These are phyloP conservation scores for Nemoura dubitans DNA, from an alignment of 2,888 invertebrate genomes.

Conservation along the genomic window DNA sequence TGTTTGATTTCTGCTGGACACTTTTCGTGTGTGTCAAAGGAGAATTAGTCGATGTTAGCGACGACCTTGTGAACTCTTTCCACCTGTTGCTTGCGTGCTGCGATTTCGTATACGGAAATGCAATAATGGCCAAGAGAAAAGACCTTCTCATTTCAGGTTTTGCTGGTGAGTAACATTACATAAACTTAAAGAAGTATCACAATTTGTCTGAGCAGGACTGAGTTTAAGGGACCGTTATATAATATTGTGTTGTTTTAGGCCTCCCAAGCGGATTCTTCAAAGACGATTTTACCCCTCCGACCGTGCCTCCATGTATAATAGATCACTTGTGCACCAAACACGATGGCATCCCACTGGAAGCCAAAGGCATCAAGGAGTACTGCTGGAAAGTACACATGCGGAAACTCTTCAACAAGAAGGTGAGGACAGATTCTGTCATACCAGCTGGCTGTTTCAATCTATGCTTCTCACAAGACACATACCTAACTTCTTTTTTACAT, in stretches of 20 bases:
- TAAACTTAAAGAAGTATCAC: neutral
- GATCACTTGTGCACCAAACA: constrained; percentile 82
- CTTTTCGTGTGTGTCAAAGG: constrained; percentile 90
- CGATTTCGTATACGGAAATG: constrained; percentile 90
- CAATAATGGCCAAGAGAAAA: constrained; percentile 77
- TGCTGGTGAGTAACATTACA: constrained; percentile 66
- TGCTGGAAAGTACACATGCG: constrained; percentile 82
- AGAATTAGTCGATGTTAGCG: constrained; percentile 84
- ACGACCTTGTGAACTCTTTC: constrained; percentile 94
- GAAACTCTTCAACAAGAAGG: constrained; percentile 76
- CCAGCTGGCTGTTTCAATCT: no score
- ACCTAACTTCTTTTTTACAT: neutral
- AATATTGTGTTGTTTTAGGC: no score
- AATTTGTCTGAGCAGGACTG: no score
- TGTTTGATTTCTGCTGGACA: constrained; percentile 95
- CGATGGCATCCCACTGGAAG: constrained; percentile 86
- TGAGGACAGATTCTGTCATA: constrained; percentile 55
- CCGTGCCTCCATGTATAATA: constrained; percentile 83
- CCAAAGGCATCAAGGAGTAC: constrained; percentile 89
- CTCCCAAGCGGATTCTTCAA: constrained; percentile 76
- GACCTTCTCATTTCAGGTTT: constrained; percentile 89
- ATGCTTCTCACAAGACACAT: no score
- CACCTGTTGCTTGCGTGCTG: constrained; percentile 90
- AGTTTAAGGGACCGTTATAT: no score
- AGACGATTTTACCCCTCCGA: constrained; percentile 66